Evolutionary conservation across 2,888 invertebrate species (phyloP).

Genomic region (Leptinotarsa tumamoca): DNA sequence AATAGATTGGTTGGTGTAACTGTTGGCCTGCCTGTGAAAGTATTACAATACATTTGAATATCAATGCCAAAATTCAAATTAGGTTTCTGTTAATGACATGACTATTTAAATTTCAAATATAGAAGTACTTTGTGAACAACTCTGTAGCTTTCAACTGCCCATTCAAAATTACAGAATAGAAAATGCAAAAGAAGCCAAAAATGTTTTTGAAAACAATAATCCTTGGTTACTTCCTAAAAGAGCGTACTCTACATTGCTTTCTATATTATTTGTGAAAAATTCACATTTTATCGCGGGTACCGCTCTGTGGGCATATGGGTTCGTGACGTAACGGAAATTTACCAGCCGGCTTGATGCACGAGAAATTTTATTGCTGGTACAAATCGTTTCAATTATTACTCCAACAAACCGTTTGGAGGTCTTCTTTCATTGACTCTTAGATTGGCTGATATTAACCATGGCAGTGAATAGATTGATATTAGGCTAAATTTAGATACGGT

Average conservation of each 20-base stretch:
- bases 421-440: constrained; percentile 23
- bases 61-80: neutral
- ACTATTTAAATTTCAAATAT: too few relatives aligned
- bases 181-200: neutral
- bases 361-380: constrained; percentile 27
- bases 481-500: constrained; percentile 7
- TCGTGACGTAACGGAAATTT: constrained; percentile 46
- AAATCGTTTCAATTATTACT: constrained; percentile 23
- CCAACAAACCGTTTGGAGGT: constrained; percentile 22
- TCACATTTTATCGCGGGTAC: neutral
- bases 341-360: constrained; percentile 31
- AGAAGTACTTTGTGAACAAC: too few relatives aligned
- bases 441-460: constrained; percentile 6
- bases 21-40: constrained; percentile 11
- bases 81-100: neutral
- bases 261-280: too few relatives aligned
- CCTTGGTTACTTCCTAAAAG: too few relatives aligned
- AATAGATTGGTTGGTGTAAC: neutral
- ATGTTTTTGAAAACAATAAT: neutral
- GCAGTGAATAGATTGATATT: constrained; percentile 11
- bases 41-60: neutral
- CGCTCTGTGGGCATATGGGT: neutral
- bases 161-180: too few relatives aligned
- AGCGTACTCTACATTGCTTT: too few relatives aligned
- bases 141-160: too few relatives aligned